Conservation (phyloP, 2,797 vertebrate genomes). For the Hydrolagus colliei region DNA sequence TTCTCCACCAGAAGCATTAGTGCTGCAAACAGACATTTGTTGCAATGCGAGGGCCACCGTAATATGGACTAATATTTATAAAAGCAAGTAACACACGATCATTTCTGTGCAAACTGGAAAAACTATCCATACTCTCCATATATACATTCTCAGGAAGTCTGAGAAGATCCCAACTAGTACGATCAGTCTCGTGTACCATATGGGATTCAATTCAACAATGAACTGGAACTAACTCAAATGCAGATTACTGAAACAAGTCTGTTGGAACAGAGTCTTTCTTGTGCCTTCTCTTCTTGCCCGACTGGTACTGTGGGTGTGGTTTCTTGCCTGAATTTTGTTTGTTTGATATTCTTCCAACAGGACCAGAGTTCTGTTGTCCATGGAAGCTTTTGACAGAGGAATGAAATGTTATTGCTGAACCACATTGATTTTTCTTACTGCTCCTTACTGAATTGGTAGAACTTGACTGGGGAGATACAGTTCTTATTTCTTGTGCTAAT, state of each 20-base stretch:
- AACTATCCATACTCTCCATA: constrained; percentile 39
- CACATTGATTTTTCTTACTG: constrained; percentile 47
- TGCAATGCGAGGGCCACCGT: constrained; percentile 13
- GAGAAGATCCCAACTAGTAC: constrained; percentile 47
- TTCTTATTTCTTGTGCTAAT: constrained; percentile 62
- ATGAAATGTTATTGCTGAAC: constrained; percentile 67
- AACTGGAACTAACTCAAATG: constrained; percentile 45
- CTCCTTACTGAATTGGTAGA: constrained; percentile 33
- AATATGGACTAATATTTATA: no score
- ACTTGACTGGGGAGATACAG: constrained; percentile 54
- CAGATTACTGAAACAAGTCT: constrained; percentile 86
- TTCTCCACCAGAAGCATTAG: not conserved
- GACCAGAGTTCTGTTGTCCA: constrained; percentile 69
- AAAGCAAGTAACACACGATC: constrained; percentile 50
- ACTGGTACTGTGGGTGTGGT: constrained; percentile 77
- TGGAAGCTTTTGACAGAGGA: constrained; percentile 76
- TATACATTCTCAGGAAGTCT: constrained; percentile 58
- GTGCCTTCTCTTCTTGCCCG: constrained; percentile 91
- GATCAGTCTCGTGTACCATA: constrained; percentile 50
- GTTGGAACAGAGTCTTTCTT: constrained; percentile 76
- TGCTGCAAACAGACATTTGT: no score
- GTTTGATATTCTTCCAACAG: constrained; percentile 60
- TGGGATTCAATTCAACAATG: constrained; percentile 57
- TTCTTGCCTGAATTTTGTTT: constrained; percentile 68
- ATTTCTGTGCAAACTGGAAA: constrained; percentile 65